Percentiles rank a stretch among this genome's conserved stretches.
phyloP scores from a whole-genome alignment of 1,140 invertebrate genomes.

The Bemisia tabaci region DNA sequence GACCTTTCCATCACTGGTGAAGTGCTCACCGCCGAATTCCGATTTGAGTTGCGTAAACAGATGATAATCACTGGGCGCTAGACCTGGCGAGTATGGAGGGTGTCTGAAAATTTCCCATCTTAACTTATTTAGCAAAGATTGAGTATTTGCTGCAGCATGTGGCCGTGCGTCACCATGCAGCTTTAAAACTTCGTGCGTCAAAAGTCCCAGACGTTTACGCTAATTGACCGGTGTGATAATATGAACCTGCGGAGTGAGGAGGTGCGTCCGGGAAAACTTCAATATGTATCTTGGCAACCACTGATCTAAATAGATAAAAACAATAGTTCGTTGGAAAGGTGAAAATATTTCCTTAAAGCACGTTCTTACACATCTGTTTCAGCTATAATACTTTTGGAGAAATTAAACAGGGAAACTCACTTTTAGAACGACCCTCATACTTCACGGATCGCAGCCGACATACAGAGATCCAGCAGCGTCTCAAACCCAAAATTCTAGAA shows the following conservation, averaged over 20 bases:
- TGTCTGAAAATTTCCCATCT: conserved; percentile 17
- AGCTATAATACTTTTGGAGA: neutral
- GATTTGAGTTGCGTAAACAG: conserved; percentile 19
- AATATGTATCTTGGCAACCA: neutral
- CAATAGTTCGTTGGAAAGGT: neutral
- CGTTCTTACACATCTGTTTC: neutral
- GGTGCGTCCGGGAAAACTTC: neutral
- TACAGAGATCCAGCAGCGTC: too few species aligned
- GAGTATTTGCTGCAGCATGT: neutral
- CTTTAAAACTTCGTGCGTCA: too few species aligned
- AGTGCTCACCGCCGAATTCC: conserved; percentile 16
- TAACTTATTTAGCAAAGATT: neutral
- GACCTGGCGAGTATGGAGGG: conserved; percentile 22
- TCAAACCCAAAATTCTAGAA: too few species aligned
- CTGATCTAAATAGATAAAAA: neutral
- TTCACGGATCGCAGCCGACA: too few species aligned
- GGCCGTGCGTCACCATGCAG: neutral
- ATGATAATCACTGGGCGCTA: conserved; percentile 22
- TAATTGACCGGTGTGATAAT: too few species aligned
- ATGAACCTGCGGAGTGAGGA: neutral
- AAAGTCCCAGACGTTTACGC: too few species aligned
- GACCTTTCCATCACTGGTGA: conserved; percentile 8
- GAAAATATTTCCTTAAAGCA: neutral
- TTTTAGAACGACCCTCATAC: neutral
- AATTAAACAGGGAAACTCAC: neutral